Evolutionary conservation across 2,113 vertebrate species (phyloP).

Genomic region (Eupsittula cactorum): DNA sequence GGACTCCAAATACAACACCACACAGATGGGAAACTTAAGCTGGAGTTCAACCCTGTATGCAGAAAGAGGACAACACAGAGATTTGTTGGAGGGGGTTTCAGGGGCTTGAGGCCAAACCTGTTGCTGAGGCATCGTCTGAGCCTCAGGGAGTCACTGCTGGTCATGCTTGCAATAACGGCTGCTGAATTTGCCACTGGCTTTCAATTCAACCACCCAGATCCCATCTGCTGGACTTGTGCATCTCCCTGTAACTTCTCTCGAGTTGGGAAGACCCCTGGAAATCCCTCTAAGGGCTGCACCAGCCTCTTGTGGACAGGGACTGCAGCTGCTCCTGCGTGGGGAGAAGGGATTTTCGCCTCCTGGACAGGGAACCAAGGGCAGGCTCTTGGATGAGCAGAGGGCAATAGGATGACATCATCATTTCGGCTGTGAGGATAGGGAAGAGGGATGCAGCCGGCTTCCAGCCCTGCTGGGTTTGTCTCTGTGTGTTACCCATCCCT

Average conservation of each 20-base stretch:
- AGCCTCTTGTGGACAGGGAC: too few species aligned
- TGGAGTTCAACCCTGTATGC: neutral
- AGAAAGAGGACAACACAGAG: neutral
- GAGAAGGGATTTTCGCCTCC: neutral
- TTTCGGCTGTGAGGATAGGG: neutral
- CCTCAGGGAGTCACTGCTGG: neutral
- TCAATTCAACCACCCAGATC: neutral
- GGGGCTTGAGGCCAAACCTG: neutral
- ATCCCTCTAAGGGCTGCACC: neutral
- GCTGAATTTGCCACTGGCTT: neutral
- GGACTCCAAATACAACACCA: neutral
- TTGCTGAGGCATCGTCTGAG: neutral
- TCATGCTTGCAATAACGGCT: accelerated
- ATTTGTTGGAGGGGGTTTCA: neutral
- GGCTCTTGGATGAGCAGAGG: neutral
- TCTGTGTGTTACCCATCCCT: neutral
- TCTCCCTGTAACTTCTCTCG: neutral
- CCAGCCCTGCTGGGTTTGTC: neutral
- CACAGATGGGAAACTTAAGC: neutral
- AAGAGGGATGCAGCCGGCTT: neutral
- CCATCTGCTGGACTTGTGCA: neutral
- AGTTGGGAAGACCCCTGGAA: neutral
- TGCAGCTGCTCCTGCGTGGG: neutral
- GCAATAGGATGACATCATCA: neutral
- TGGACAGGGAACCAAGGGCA: neutral